Base-by-base conservation (phyloP, 2,888 invertebrate species). In the Syrphus vitripennis region DNA sequence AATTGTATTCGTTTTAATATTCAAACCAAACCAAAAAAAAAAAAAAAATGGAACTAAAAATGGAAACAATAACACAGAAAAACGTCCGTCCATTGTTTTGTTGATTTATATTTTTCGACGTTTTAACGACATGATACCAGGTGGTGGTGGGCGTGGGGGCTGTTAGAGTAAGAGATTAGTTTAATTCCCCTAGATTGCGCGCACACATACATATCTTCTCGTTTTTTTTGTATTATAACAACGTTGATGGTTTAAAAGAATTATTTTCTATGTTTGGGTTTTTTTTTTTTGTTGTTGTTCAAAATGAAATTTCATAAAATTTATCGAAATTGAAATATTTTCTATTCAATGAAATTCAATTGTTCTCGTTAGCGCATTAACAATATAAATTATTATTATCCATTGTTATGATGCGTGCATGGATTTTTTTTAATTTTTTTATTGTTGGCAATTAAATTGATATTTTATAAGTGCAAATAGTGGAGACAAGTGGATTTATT, bases 1-100 rank as follows among this genome's bases (percentile, higher is more conserved):
- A 80, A 80, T 80, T 80, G 84, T 84, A 84, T 72, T 76, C 75
- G 55, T 81, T 84, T 81, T 77, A 65, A 81, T 76, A 84, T 76
- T 72, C 76, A 65, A 42, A 48, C 40, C 21, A 31, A 48, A 21
- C 29, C n/a, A 29, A 16, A 16, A 1, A 26, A 61, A 48, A 45
- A 53, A 75, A 65, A 40, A 75, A 29, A 19, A n/a, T n/a, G n/a
- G n/a, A n/a, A n/a, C n/a, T 14, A 37, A 16, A 37, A 59, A 42
- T 26, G 24, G 48, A 29, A 61, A 81, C 59, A 80, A 75, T 29
- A 26, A n/a, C 42, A 26, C 19, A 63, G 26, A 31, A 57, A 26
- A 63, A 37, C 50, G 31, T n/a, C 70, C 50, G 31, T n/a, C 70
- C 79, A 79, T 74, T 83, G 75, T 74, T 48, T 61, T 55, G 75